Evolutionary conservation across 2,797 vertebrate genomes (phyloP), one percentile per base, ranked within the genome.

Genomic region (Microhierax caerulescens): DNA sequence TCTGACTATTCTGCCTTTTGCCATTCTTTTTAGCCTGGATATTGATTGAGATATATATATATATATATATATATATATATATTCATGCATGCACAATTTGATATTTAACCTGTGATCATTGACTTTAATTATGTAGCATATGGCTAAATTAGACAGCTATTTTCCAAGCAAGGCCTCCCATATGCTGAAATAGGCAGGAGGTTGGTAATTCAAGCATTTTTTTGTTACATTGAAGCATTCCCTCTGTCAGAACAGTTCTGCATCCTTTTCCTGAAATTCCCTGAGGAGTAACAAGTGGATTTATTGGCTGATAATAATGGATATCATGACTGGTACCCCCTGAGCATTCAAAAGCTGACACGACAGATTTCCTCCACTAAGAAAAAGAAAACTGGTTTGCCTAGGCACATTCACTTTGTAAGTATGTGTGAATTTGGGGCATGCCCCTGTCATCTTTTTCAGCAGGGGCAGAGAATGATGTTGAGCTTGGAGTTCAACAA

Each of bases 241-340:
- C 76, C 88, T 96, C 60, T 85, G 72, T 96, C 92, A 96, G 88
- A 95, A 92, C 75, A 87, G 90, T 92, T 92, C 83, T 77, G 28
- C 82, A 91, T 85, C 73, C 63, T 91, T 96, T 95, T 85, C 77
- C 78, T 97, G 86, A 90, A 95, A 85, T 95, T 95, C 90, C 92
- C 96, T 92, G 73, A 95, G 86, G 85, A 96, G 48, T 45, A 88
- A 92, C 88, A 76, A 70, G n/a, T 37, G 11, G 11, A 89, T 97
- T 95, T 97, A 94, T 88, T 96, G 96, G 92, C 61, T 95, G 75
- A 97, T 97, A 95, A 95, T 87, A 97, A 84, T 48, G 83, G 74
- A 96, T 95, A 98, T 97, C 76, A 95, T 91, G 90, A 75, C 72
- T 94, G 74, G 53, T 94, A 89, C 95, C 94, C 90, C 65, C 88